Conservation (phyloP, 2,888 invertebrate genomes). For the Acanthacorydalis orientalis region DNA sequence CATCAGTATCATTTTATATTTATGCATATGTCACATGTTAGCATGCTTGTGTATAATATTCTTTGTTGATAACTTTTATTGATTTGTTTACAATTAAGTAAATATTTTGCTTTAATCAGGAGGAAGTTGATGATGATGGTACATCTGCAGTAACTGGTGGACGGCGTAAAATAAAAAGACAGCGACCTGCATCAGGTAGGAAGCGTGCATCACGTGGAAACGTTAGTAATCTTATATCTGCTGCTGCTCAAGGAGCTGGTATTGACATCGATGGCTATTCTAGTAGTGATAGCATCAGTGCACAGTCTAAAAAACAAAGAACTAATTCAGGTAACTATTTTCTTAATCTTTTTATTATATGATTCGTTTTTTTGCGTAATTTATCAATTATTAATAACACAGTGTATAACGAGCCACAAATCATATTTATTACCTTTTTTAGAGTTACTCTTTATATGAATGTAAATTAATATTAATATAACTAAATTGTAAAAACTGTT, state of each 20-base stretch:
- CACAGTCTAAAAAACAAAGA: conserved; percentile 10
- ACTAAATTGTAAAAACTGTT: too few relatives aligned
- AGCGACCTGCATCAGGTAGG: conserved; percentile 4
- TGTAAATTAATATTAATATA: too few relatives aligned
- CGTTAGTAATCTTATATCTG: conserved; percentile 22
- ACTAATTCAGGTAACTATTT: conserved; percentile 7
- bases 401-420: too few relatives aligned
- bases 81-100: too few relatives aligned
- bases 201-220: conserved; percentile 10
- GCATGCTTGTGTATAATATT: too few relatives aligned
- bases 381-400: too few relatives aligned
- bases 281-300: conserved; percentile 12
- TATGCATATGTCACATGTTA: too few relatives aligned
- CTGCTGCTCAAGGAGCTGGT: conserved; percentile 35
- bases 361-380: too few relatives aligned
- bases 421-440: too few relatives aligned
- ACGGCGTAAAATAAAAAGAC: conserved; percentile 7
- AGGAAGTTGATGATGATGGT: conserved; percentile 7
- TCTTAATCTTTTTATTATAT: not conserved
- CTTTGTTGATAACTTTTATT: too few relatives aligned
- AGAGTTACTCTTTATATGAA: too few relatives aligned
- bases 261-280: conserved; percentile 42
- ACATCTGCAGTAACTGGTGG: conserved; percentile 5
- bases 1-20: too few relatives aligned
- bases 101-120: not conserved